Conservation (phyloP, 2,888 invertebrate genomes). For the Drosophila recens region DNA sequence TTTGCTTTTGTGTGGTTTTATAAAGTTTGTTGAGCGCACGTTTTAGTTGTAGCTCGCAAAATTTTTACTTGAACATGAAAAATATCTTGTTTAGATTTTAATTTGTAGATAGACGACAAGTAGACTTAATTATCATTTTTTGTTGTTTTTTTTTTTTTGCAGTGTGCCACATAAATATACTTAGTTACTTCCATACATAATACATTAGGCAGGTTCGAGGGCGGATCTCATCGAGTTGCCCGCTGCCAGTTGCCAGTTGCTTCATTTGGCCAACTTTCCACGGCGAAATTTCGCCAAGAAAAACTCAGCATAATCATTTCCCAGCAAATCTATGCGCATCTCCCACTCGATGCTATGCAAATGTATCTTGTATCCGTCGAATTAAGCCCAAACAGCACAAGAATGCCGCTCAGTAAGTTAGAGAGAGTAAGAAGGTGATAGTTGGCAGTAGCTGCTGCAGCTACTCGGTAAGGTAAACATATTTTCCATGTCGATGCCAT, state of each 20-base stretch:
- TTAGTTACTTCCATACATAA: slow-evolving; percentile 67
- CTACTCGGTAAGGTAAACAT: slow-evolving; percentile 72
- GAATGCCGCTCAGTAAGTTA: slow-evolving; percentile 40
- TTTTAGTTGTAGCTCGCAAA: slow-evolving; percentile 80
- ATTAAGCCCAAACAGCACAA: slow-evolving; percentile 62
- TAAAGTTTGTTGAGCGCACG: slow-evolving; percentile 77
- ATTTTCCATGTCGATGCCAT: slow-evolving; percentile 85
- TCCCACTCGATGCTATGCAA: slow-evolving; percentile 75
- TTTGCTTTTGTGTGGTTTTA: slow-evolving; percentile 24
- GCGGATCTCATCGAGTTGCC: slow-evolving; percentile 44
- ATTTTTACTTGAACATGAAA: slow-evolving; percentile 78
- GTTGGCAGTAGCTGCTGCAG: slow-evolving; percentile 53
- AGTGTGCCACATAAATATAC: slow-evolving; percentile 42
- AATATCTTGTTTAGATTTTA: slow-evolving; percentile 84
- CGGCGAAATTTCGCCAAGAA: slow-evolving; percentile 60
- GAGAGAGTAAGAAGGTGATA: slow-evolving; percentile 2
- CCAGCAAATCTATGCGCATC: slow-evolving; percentile 81
- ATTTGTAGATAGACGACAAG: slow-evolving; percentile 82
- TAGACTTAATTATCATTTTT: slow-evolving; percentile 84
- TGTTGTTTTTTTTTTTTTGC: slow-evolving; percentile 8
- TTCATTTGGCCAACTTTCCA: slow-evolving; percentile 76
- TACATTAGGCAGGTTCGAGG: slow-evolving; percentile 65
- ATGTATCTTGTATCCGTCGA: slow-evolving; percentile 64
- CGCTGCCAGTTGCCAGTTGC: slow-evolving; percentile 34
- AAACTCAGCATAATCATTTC: slow-evolving; percentile 71